These are phyloP conservation scores for Engraulis encrasicolus DNA, from an alignment of 2,113 vertebrate species.

Conservation along the genomic window DNA sequence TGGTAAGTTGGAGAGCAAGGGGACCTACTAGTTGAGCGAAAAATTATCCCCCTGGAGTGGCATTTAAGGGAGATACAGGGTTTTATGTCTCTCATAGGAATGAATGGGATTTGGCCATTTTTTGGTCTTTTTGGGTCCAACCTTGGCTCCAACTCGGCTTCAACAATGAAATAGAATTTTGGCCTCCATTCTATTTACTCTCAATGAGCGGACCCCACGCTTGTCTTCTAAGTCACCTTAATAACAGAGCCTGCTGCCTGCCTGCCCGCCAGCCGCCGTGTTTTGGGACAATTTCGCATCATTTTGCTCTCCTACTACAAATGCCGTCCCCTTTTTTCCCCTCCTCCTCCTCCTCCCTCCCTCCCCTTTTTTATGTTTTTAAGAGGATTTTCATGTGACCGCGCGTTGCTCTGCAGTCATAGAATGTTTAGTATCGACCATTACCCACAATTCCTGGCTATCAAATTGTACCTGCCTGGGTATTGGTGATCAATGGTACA, in stretches of 20 bases:
- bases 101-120: too few relatives aligned
- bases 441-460: constrained; percentile 73
- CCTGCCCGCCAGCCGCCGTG: not conserved
- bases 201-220: too few relatives aligned
- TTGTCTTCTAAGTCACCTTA: constrained; percentile 13
- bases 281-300: not conserved
- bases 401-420: constrained; percentile 58
- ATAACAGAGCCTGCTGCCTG: too few relatives aligned
- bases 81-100: too few relatives aligned
- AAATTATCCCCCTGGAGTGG: too few relatives aligned
- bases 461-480: constrained; percentile 78
- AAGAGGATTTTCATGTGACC: constrained; percentile 30
- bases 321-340: not conserved
- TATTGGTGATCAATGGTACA: constrained; percentile 74
- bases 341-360: not conserved
- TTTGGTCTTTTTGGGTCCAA: too few relatives aligned
- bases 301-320: not conserved
- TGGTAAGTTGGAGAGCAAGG: too few relatives aligned
- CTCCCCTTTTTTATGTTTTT: constrained; percentile 22
- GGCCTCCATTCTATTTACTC: too few relatives aligned
- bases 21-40: too few relatives aligned
- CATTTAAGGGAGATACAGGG: too few relatives aligned
- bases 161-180: too few relatives aligned
- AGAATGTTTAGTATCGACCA: constrained; percentile 70
- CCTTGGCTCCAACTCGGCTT: too few relatives aligned